These are phyloP conservation scores for Rousettus madagascariensis DNA, from an alignment of 2,797 vertebrate species.

Conservation along the genomic window DNA sequence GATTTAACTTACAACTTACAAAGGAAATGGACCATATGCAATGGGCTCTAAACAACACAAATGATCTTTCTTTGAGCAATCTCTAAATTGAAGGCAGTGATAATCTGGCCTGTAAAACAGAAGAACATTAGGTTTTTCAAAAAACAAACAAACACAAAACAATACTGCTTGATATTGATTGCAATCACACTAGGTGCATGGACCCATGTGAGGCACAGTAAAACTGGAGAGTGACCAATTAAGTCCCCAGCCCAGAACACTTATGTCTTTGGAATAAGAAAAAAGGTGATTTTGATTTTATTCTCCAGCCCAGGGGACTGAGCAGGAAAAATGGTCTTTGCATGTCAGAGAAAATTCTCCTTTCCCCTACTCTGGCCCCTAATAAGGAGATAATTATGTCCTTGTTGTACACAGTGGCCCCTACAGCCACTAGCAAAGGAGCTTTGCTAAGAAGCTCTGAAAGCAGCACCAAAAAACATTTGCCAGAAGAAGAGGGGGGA, in stretches of 20 bases:
- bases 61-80: not conserved
- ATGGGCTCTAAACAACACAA: not conserved
- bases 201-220: not conserved
- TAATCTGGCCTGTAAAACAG: not conserved
- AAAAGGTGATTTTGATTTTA: constrained; percentile 4
- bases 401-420: not conserved
- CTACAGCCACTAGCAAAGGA: constrained; percentile 33
- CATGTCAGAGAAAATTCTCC: not conserved
- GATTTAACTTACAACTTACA: constrained; percentile 36
- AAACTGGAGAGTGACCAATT: not conserved
- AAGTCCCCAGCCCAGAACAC: not conserved
- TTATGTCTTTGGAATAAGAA: not conserved
- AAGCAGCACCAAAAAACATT: constrained; percentile 37
- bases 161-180: not conserved
- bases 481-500: constrained; percentile 6
- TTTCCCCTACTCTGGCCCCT: not conserved
- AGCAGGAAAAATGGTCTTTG: constrained; percentile 4
- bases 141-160: not conserved
- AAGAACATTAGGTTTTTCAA: not conserved
- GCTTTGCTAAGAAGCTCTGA: constrained; percentile 33
- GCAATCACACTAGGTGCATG: not conserved
- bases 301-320: not conserved
- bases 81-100: not conserved
- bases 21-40: not conserved
- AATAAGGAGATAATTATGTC: constrained; percentile 38